Percentiles rank a stretch among this genome's conserved stretches.
phyloP scores from a whole-genome alignment of 2,113 vertebrate species.

The Leptobrachium leishanense region DNA sequence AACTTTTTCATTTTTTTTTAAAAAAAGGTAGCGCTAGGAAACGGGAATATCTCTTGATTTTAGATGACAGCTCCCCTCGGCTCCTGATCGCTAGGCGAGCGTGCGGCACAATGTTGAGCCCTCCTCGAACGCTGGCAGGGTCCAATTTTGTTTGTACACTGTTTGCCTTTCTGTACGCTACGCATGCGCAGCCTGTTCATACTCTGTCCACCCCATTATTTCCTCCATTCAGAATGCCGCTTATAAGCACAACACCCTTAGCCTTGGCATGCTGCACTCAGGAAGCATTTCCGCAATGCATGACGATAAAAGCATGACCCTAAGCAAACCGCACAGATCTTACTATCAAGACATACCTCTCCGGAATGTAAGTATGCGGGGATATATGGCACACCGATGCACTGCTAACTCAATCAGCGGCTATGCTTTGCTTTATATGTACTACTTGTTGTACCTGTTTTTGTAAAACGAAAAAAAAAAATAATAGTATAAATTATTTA shows the following conservation, averaged over 20 bases:
- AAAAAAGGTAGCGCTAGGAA: too few species aligned
- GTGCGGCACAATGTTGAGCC: neutral
- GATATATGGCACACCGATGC: slow-evolving; percentile 54
- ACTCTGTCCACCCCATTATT: slow-evolving; percentile 93
- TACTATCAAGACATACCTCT: slow-evolving; percentile 96
- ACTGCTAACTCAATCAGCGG: neutral
- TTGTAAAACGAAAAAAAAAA: neutral
- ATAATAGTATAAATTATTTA: neutral
- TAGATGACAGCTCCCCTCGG: neutral
- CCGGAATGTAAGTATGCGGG: slow-evolving; percentile 79
- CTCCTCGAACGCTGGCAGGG: slow-evolving; percentile 55
- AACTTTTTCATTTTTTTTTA: too few species aligned
- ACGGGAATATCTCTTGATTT: neutral
- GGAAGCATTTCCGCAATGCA: slow-evolving; percentile 96
- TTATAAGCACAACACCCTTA: slow-evolving; percentile 99
- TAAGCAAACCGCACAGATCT: slow-evolving; percentile 99
- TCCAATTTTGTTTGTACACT: slow-evolving; percentile 71
- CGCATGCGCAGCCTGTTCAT: slow-evolving; percentile 77
- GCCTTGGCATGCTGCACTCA: slow-evolving; percentile 98
- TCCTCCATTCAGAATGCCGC: slow-evolving; percentile 99
- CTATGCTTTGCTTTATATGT: neutral
- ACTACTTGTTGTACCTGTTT: neutral
- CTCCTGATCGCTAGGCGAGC: too few species aligned
- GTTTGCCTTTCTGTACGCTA: slow-evolving; percentile 57
- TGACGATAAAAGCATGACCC: slow-evolving; percentile 96